These are phyloP conservation scores for Myodes glareolus DNA, from an alignment of 2,113 vertebrate species.

Conservation along the genomic window DNA sequence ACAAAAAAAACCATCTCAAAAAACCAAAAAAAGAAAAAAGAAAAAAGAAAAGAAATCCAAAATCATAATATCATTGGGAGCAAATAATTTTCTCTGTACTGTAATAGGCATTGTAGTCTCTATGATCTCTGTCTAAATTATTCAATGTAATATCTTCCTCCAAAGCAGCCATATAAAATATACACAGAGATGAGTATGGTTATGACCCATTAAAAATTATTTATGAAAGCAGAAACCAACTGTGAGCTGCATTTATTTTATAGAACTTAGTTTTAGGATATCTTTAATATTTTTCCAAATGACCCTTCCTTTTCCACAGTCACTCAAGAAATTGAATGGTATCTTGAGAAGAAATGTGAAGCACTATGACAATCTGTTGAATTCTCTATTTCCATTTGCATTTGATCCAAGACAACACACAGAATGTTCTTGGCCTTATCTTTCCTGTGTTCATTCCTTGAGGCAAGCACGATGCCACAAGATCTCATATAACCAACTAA, in stretches of 20 bases:
- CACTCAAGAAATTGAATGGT: constrained; percentile 10
- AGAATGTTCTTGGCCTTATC: constrained; percentile 29
- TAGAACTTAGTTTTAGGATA: neutral
- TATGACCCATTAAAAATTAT: constrained; percentile 8
- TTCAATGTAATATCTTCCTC: neutral
- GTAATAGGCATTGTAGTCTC: neutral
- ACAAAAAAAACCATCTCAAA: too few species aligned
- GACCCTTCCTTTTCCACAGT: neutral
- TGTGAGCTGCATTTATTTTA: neutral
- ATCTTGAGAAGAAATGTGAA: constrained; percentile 11
- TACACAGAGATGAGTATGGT: neutral
- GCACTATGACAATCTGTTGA: constrained; percentile 25
- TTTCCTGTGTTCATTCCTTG: neutral
- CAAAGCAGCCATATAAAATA: neutral
- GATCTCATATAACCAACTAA: constrained; percentile 41
- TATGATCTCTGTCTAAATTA: neutral
- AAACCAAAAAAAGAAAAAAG: neutral
- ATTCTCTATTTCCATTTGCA: constrained; percentile 12
- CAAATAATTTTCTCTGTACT: neutral
- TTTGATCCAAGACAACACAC: neutral
- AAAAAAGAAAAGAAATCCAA: neutral
- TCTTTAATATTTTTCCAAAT: neutral
- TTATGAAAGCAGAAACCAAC: neutral
- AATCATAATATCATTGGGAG: neutral
- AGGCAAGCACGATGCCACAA: constrained; percentile 41